Evolutionary conservation across 2,113 vertebrate species (phyloP), one percentile per base, ranked within the genome.

Genomic region (Ramphastos sulfuratus): DNA sequence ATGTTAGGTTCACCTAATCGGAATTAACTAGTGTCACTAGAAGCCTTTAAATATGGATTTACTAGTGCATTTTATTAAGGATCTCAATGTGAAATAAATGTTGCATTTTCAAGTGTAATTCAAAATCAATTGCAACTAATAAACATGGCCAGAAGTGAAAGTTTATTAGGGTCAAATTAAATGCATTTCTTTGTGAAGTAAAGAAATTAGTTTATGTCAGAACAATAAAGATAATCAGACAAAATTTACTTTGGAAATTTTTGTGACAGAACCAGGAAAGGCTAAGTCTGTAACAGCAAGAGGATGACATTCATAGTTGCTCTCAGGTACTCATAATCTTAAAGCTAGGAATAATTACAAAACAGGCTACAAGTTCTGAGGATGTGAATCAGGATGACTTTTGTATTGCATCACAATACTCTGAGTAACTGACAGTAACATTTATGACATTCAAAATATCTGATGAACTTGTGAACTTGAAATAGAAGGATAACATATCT

Each of bases 281-380:
- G 46, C 64, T 90, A 65, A 87, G 81, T 89, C 35, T 87, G 60
- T 72, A 58, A 23, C 58, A 92, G 17, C 25, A 74, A 59, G 67
- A 92, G 56, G 35, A 46, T 61, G 42, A 65, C 27, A 82, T 91
- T 94, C 88, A 71, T 28, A 93, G 44, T 94, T 95, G 39, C 54
- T 89, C 93, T 91, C 75, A 82, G 60, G 48, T 97, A 73, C 79
- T 94, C 42, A 63, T 15, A 85, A 69, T 94, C 42, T 55, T 79
- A 89, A 81, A 80, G 63, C 30, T 63, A 33, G 70, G 27, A 78
- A 71, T 25, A 80, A 66, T 72, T 94, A 37, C 64, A 74, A 91
- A 91, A 72, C 54, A 50, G 58, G 18, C 33, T 70, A 7, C 72
- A 96, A 97, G 95, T 97, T 96, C 93, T 80, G 60, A 66, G 54